Base-by-base conservation (phyloP, 2,797 vertebrate species). In the Enteromius anoplus region DNA sequence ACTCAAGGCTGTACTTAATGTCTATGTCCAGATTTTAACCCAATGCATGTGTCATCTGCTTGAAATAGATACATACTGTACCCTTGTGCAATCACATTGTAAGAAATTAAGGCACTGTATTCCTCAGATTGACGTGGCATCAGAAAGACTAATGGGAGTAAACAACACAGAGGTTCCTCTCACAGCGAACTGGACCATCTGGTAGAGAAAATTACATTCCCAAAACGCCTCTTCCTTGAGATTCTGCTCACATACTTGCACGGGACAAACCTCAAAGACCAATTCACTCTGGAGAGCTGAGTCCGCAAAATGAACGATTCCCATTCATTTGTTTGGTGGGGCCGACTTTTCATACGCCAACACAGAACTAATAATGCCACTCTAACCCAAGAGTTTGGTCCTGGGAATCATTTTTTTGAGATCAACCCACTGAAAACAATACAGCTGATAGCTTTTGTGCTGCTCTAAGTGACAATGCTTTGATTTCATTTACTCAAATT, bases 161-260 rank as follows among this genome's bases (percentile, higher is more conserved):
- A 88, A 86, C 66, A 87, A 83, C 73, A 78, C 73, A 60, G 49
- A 85, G 86, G 80, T 37, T 80, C 68, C 37, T 85, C 85, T 88
- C 83, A 65, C 86, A 78, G 82, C 78, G 86, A 85, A 88, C 85
- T 86, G 91, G 87, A 90, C 86, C 86, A 80, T 91, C 89, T 90
- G 88, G 66, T 75, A 78, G 60, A 82, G 78, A 81, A 85, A 87
- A 90, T 84, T 80, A 87, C 80, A 85, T 89, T 89, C 89, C 72
- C 77, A 83, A 47, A 77, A 79, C 86, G 73, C 80, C 53, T 37
- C 76, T 26, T 76, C 62, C 87, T 89, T 83, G 82, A 82, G 80
- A 89, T 51, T 65, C 83, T 71, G 66, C 75, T 83, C 73, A 29
- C 80, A 88, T 85, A 80, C 51, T 81, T 70, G 75, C 78, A 80